Evolutionary conservation across 2,113 vertebrate species (phyloP), one percentile per base, ranked within the genome.

Genomic region (Pseudorectes ferrugineus): DNA sequence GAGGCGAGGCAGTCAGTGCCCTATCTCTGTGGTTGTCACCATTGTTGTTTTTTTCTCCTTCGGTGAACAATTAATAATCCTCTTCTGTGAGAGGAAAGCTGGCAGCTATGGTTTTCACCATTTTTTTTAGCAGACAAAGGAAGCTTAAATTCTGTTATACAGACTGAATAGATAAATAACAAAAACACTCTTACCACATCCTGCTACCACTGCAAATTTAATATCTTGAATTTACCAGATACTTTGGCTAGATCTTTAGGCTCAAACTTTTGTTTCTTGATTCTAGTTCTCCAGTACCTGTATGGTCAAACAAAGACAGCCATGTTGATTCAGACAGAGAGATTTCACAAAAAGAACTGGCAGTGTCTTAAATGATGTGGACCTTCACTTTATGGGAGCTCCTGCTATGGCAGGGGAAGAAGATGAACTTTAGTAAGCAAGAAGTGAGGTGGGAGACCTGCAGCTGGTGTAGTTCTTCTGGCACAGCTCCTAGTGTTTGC

Each of bases 31-130:
- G 72, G 65, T 87, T 93, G 92, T 91, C 68, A 94, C 96, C 92
- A 96, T 96, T 96, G 95, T 97, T 96, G 81, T 0, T 92, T 95
- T 95, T 89, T 92, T 95, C 94, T 95, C 63, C 95, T 96, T 93
- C 94, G 66, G 82, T 85, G 94, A 94, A 43, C 93, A 86, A 84
- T 90, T 85, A 85, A 89, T 51, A 76, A 89, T 80, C 90, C 90
- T 90, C 26, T 67, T 80, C 77, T 61, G 57, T 94, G 62, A 89
- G 83, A 58, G 59, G 68, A 91, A 92, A 88, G 54, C 71, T 92
- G 88, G 81, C 85, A 95, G 73, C 78, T 87, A 63, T 58, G 40
- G 43, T 73, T 92, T 94, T 88, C 87, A 79, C 74, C 70, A n/a
- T 87, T 78, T 33, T 68, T 94, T 84, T 92, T 85, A 76, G 48